A percentile compares a stretch with the other conserved stretches of the same genome.
These are phyloP conservation scores for Hofmannophila pseudospretella DNA, from an alignment of 2,888 invertebrate genomes.

Conservation along the genomic window DNA sequence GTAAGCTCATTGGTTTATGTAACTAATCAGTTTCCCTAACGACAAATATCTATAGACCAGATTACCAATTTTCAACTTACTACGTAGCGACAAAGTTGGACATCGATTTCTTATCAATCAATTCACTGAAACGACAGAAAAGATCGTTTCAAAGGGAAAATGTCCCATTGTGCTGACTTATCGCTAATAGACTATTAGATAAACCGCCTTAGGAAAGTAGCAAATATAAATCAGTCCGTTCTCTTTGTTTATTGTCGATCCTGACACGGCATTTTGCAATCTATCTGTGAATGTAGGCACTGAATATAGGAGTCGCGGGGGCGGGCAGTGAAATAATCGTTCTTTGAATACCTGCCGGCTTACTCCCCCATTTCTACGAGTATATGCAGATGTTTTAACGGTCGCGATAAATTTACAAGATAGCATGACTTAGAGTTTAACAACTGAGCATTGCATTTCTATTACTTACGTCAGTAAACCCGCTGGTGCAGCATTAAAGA, in stretches of 20 bases:
- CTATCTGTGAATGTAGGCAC: slow-evolving; percentile 16
- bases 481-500: no score
- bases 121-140: background rate
- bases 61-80: no score
- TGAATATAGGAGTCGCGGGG: slow-evolving; percentile 8
- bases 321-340: slow-evolving; percentile 15
- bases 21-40: no score
- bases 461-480: no score
- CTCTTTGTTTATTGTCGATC: slow-evolving; percentile 19
- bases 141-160: background rate
- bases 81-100: background rate
- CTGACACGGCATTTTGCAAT: slow-evolving; percentile 22
- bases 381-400: slow-evolving; percentile 22
- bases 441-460: background rate
- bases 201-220: no score
- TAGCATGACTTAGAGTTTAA: background rate
- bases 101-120: background rate
- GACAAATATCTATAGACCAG: no score
- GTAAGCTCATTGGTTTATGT: no score
- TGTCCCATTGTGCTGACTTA: background rate
- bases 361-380: slow-evolving; percentile 18
- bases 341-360: slow-evolving; percentile 17
- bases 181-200: background rate
- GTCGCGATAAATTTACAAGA: slow-evolving; percentile 9
- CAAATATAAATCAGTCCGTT: slow-evolving; percentile 13